Evolutionary conservation across 1,140 invertebrate genomes (phyloP).

Genomic region (Bombus balteatus): DNA sequence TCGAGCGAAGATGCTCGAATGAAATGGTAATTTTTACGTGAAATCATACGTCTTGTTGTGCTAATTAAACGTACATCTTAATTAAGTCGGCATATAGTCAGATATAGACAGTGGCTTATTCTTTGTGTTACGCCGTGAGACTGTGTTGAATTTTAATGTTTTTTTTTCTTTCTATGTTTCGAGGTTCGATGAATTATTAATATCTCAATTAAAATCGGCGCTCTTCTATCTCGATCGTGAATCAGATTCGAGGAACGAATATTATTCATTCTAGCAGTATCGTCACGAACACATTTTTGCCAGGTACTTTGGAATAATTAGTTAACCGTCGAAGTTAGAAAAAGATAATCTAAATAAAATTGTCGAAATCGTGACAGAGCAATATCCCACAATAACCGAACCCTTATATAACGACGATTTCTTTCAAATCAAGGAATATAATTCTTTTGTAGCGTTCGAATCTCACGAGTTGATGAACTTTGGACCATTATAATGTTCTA

Average conservation of each 20-base stretch:
- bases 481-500: conserved; percentile 32
- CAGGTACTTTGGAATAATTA: conserved; percentile 23
- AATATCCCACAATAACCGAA: neutral
- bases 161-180: neutral
- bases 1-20: neutral
- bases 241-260: neutral
- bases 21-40: conserved; percentile 8
- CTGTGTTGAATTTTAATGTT: too few species aligned
- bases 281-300: conserved; percentile 6
- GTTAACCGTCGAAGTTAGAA: neutral
- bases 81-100: neutral
- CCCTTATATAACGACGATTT: conserved; percentile 23
- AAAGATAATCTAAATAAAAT: conserved; percentile 46
- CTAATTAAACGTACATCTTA: conserved; percentile 20
- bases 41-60: neutral
- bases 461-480: conserved; percentile 43
- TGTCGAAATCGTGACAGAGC: conserved; percentile 57
- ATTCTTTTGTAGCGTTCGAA: conserved; percentile 25
- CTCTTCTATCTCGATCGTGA: neutral
- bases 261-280: conserved; percentile 15
- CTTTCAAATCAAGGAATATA: neutral
- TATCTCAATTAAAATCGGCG: conserved; percentile 38
- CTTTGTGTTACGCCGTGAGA: neutral
- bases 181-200: conserved; percentile 28
- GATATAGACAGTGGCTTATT: neutral